Conservation (phyloP, 2,888 invertebrate species). For the Drosophila rellima region DNA sequence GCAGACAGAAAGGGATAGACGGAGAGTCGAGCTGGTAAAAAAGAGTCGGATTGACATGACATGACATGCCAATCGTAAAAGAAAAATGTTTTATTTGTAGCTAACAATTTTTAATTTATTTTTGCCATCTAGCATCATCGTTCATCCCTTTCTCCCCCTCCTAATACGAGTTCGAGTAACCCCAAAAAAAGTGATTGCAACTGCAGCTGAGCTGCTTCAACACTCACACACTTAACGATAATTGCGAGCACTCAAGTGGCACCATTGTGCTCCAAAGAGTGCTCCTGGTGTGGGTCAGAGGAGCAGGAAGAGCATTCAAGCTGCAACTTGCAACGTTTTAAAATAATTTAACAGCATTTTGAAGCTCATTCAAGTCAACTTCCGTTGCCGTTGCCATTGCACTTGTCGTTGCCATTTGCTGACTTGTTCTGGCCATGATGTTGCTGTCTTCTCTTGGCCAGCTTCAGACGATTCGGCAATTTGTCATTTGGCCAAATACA, state of each 20-base stretch:
- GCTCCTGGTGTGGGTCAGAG: slow-evolving; percentile 15
- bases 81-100: slow-evolving; percentile 46
- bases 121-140: slow-evolving; percentile 18
- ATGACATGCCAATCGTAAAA: slow-evolving; percentile 60
- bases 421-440: slow-evolving; percentile 35
- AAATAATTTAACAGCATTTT: slow-evolving; percentile 82
- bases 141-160: not conserved
- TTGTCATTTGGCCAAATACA: slow-evolving; percentile 79
- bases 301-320: slow-evolving; percentile 5
- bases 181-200: slow-evolving; percentile 44
- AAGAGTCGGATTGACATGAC: slow-evolving; percentile 53
- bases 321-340: slow-evolving; percentile 71
- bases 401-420: slow-evolving; percentile 33
- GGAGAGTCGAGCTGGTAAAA: slow-evolving; percentile 6
- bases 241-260: slow-evolving; percentile 79
- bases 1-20: not conserved
- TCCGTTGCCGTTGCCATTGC: slow-evolving; percentile 58
- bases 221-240: slow-evolving; percentile 69
- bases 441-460: slow-evolving; percentile 36
- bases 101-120: slow-evolving; percentile 47
- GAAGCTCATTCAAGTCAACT: slow-evolving; percentile 80
- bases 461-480: slow-evolving; percentile 70
- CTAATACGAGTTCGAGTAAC: not conserved
- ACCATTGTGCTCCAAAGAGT: slow-evolving; percentile 59
- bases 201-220: slow-evolving; percentile 49